Conservation (phyloP, 1,140 invertebrate species). For the Catajapyx aquilonaris region DNA sequence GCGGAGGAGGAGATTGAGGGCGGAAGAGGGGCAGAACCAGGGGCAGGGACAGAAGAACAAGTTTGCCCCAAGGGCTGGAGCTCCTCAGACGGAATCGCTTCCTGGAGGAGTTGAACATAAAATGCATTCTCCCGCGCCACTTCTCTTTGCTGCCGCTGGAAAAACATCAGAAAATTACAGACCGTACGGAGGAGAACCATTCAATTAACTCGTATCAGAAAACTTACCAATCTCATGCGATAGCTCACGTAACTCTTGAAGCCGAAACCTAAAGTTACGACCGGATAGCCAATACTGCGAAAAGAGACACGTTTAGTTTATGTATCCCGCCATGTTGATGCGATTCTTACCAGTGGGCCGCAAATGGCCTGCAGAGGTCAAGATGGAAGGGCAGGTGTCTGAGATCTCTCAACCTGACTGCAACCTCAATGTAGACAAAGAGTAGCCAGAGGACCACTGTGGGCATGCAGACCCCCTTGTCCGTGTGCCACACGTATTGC, state of each 20-base stretch:
- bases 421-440: slow-evolving; percentile 88
- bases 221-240: slow-evolving; percentile 53
- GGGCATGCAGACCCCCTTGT: slow-evolving; percentile 82
- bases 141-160: slow-evolving; percentile 69
- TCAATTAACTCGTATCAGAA: slow-evolving; percentile 1
- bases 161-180: no score
- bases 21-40: no score
- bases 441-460: slow-evolving; percentile 85
- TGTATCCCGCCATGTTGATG: neutral
- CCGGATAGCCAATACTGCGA: slow-evolving; percentile 85
- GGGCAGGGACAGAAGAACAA: no score
- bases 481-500: slow-evolving; percentile 96
- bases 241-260: slow-evolving; percentile 89
- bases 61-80: neutral
- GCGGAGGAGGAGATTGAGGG: no score
- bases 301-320: slow-evolving; percentile 7
- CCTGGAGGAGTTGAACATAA: slow-evolving; percentile 75
- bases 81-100: slow-evolving; percentile 54
- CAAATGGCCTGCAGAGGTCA: slow-evolving; percentile 91
- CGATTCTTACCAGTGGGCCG: slow-evolving; percentile 73
- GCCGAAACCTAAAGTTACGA: slow-evolving; percentile 89
- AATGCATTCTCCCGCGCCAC: slow-evolving; percentile 91
- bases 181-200: no score
- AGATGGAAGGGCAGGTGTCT: slow-evolving; percentile 73
- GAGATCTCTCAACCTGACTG: slow-evolving; percentile 63